Evolutionary conservation across 2,888 invertebrate genomes (phyloP).

Genomic region (Eilema sororculum): DNA sequence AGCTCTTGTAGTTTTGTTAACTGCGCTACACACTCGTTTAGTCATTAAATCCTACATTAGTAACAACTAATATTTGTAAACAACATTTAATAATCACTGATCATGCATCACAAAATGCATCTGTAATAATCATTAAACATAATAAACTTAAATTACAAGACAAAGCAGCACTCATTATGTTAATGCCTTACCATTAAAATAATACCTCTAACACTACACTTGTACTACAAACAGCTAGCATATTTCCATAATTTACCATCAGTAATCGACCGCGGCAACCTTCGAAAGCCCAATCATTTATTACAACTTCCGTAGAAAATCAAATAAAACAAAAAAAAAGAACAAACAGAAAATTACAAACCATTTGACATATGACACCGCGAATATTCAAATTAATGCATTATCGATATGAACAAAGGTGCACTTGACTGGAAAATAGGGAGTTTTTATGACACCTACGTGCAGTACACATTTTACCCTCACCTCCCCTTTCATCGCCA

Average conservation of each 20-base stretch:
- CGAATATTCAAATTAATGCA: slow-evolving; percentile 87
- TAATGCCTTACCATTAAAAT: slow-evolving; percentile 28
- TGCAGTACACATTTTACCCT: slow-evolving; percentile 56
- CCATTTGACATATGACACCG: slow-evolving; percentile 87
- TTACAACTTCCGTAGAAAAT: slow-evolving; percentile 69
- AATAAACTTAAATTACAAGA: slow-evolving; percentile 22
- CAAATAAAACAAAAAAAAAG: slow-evolving; percentile 67
- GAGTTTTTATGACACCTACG: slow-evolving; percentile 72
- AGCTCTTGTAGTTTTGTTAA: neutral
- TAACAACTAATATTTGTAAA: slow-evolving; percentile 1
- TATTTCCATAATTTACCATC: slow-evolving; percentile 42
- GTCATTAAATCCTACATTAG: neutral
- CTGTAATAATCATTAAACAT: slow-evolving; percentile 15
- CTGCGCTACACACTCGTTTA: neutral
- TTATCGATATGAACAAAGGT: slow-evolving; percentile 82
- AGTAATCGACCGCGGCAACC: slow-evolving; percentile 45
- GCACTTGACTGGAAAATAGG: slow-evolving; percentile 77
- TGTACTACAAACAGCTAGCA: slow-evolving; percentile 19
- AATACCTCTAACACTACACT: slow-evolving; percentile 25
- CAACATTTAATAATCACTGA: slow-evolving; percentile 13
- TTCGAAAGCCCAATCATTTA: slow-evolving; percentile 46
- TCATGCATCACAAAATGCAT: slow-evolving; percentile 13
- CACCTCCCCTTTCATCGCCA: slow-evolving; percentile 46
- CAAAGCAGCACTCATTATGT: slow-evolving; percentile 19
- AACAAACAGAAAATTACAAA: slow-evolving; percentile 83